Percentiles rank a stretch among this genome's conserved stretches.
Conservation (phyloP, 1,140 invertebrate genomes). For the Lepidurus packardi region DNA sequence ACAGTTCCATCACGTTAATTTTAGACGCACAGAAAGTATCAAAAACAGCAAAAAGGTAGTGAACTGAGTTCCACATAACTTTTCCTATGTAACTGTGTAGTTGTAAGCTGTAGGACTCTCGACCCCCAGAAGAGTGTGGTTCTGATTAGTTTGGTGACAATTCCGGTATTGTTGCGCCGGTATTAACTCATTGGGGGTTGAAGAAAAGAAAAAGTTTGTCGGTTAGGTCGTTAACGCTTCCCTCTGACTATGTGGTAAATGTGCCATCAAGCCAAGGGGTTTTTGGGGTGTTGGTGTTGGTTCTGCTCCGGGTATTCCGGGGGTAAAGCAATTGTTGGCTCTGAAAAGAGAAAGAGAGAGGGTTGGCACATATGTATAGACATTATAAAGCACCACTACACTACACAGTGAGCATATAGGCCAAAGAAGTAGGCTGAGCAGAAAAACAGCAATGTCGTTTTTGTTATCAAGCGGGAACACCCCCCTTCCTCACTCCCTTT, state of each 20-base stretch:
- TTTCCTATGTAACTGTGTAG: too few relatives aligned
- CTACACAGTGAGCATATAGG: not conserved
- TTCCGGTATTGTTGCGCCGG: not conserved
- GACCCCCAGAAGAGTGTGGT: not conserved
- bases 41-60: too few relatives aligned
- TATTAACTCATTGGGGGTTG: slow-evolving; percentile 2
- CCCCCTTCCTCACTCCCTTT: not conserved
- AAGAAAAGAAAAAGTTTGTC: slow-evolving; percentile 7
- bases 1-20: too few relatives aligned
- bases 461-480: not conserved
- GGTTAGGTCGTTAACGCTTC: slow-evolving; percentile 21
- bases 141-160: slow-evolving; percentile 1
- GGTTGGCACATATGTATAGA: slow-evolving; percentile 10
- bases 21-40: too few relatives aligned
- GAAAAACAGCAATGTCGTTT: not conserved
- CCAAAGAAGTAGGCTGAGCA: not conserved
- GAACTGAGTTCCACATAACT: too few relatives aligned
- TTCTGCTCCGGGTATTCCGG: not conserved
- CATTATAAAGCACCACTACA: too few relatives aligned
- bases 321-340: not conserved
- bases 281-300: not conserved
- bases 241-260: slow-evolving; percentile 6
- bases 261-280: slow-evolving; percentile 17
- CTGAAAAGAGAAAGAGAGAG: not conserved
- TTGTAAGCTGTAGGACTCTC: not conserved